Base-by-base conservation (phyloP, 2,113 vertebrate genomes). In the Oryzias woworae region DNA sequence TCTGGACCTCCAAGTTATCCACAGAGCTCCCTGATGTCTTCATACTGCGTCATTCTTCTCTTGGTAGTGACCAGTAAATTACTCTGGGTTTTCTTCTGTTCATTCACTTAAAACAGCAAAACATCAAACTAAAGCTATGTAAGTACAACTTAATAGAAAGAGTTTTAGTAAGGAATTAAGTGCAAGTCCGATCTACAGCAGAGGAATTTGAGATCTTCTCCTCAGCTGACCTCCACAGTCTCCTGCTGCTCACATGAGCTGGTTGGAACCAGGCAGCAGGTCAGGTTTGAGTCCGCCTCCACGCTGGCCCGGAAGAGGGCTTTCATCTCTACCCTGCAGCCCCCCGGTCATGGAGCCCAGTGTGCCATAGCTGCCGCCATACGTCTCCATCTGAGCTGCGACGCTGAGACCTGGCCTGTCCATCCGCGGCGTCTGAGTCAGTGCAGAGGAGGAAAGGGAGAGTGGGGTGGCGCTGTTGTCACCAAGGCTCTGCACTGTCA, bases 391-490 rank as follows among this genome's bases (percentile, higher is more conserved):
- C 47, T 70, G 59, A 51, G 68, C 84, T 0, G 4, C 7, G 0
- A 85, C 78, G 0, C 18, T 69, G 46, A 77, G 63, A 17, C 53
- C 55, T 0, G 24, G 53, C 47, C 53, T 60, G 36, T 82, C 71
- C 1, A 46, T 56, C 1, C 36, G 67, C 65, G 71, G 73, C 0
- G 62, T 79, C 36, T 66, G 82, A 57, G 24, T 77, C 48, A 57
- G 22, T 3, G 22, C 23, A 4, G 60, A 53, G 14, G 59, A 73
- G 43, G 51, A 67, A 13, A 71, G 51, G 41, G 89, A 66, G 12
- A 66, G 20, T 0, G 85, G 84, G 5, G 88, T 85, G 63, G 87
- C 73, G 62, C 71, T 66, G 54, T 66, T 89, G 66, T 91, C 80
- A 14, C 83, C 66, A 15, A 47, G 16, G 12, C 80, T 89, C 71